Evolutionary conservation across 2,888 invertebrate species (phyloP).

Genomic region (Sesamia inferens): DNA sequence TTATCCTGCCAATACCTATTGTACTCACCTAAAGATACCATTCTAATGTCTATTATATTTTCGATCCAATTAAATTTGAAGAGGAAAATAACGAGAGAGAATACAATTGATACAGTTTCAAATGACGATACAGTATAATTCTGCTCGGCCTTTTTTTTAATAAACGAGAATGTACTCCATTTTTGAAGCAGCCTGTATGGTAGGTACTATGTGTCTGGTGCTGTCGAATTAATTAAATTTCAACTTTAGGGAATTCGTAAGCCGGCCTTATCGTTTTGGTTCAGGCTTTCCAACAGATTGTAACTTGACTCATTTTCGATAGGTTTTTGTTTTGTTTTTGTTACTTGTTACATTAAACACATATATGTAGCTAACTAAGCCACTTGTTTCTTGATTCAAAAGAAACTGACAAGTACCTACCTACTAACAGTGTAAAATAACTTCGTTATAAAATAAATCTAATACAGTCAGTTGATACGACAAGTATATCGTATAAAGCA

Average conservation of each 20-base stretch:
- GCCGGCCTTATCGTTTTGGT: conserved; percentile 7
- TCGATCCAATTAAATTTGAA: conserved; percentile 21
- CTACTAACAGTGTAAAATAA: background rate
- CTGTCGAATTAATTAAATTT: conserved; percentile 13
- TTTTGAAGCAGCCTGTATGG: background rate
- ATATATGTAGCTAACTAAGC: background rate
- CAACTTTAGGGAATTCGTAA: conserved; percentile 17
- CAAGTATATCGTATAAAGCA: too few species aligned
- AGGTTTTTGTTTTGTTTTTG: background rate
- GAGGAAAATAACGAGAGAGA: conserved; percentile 8
- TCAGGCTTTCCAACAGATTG: conserved; percentile 7
- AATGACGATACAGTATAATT: conserved; percentile 13
- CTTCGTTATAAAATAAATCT: background rate
- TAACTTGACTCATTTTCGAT: background rate
- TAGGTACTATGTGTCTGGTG: background rate
- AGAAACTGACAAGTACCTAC: background rate
- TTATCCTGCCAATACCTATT: conserved; percentile 10
- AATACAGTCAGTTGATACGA: background rate
- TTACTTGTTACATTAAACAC: too few species aligned
- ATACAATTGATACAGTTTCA: conserved; percentile 18
- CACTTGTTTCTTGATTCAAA: too few species aligned
- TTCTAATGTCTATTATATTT: conserved; percentile 16
- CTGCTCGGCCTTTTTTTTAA: conserved; percentile 16
- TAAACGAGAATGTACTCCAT: background rate
- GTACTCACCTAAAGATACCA: conserved; percentile 21